Base-by-base conservation (phyloP, 2,888 invertebrate species). In the Drosophila stalkeri region DNA sequence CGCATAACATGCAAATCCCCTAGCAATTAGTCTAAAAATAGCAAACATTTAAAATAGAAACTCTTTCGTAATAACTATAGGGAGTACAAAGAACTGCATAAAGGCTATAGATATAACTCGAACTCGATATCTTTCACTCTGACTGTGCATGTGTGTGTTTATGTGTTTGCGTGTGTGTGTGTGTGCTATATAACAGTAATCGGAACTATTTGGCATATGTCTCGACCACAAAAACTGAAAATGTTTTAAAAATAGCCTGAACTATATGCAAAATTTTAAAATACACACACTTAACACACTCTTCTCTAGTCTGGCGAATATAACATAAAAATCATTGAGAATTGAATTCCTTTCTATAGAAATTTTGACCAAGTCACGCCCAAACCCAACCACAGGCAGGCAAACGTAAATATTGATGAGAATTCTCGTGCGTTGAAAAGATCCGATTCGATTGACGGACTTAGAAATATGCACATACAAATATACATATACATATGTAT, bases 161-260 rank as follows among this genome's bases (percentile, higher is more conserved):
- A 47, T 57, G 7, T 11, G 23, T 51, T 11, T 14, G n/a, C 16
- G 46, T 46, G 16, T 47, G 41, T 9, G 9, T 44, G 23, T 44
- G 60, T 64, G 63, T 62, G 63, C 67, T 65, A 72, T 80, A 75
- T 80, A 65, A 27, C 27, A 27, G 72, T 72, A 80, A 80, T 78
- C 62, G 68, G 80, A 68, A 76, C 65, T 78, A 55, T 81, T 61
- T 72, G 61, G 76, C 64, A 72, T 72, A 65, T 63, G 55, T 27
- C 37, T 52, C 20, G 71, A 60, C 61, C 62, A 57, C 62, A 79
- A 63, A 71, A 62, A 41, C 39, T 59, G 12, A 66, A 66, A 81
- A 51, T 55, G 23, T 59, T 85, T 84, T 80, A 89, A 65, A 80
- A 85, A 85, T 85, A 88, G 84, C 78, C 76, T n/a, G 18, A 63